A percentile compares a stretch with the other conserved stretches of the same genome.
Evolutionary conservation across 2,797 vertebrate genomes (phyloP).

Genomic region (Nasua narica): DNA sequence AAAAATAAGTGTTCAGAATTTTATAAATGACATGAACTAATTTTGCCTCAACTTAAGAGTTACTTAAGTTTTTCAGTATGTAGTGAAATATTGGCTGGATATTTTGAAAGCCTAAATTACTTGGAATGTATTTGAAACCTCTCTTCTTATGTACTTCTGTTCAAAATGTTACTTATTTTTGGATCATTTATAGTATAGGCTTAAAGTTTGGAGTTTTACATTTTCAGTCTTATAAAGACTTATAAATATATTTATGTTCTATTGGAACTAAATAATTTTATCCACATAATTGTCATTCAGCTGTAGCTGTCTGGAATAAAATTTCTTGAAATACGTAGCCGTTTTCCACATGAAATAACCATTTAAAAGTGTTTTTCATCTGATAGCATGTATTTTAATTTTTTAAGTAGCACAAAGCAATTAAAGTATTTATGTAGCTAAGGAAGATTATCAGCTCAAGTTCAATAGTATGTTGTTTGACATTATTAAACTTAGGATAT

Average conservation of each 20-base stretch:
- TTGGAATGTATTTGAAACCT: slow-evolving; percentile 51
- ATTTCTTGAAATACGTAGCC: slow-evolving; percentile 18
- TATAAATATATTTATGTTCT: slow-evolving; percentile 17
- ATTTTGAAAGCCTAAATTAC: slow-evolving; percentile 41
- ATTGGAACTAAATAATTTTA: slow-evolving; percentile 46
- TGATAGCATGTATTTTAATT: slow-evolving; percentile 30
- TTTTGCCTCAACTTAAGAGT: slow-evolving; percentile 19
- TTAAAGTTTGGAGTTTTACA: slow-evolving; percentile 53
- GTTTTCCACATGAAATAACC: slow-evolving; percentile 32
- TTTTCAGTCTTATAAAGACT: slow-evolving; percentile 6
- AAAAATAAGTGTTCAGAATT: background rate
- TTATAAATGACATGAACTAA: slow-evolving; percentile 20
- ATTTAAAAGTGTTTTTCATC: slow-evolving; percentile 35
- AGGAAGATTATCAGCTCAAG: background rate
- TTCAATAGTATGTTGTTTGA: slow-evolving; percentile 3
- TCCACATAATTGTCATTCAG: slow-evolving; percentile 20
- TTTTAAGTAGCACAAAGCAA: slow-evolving; percentile 30
- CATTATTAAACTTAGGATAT: slow-evolving; percentile 53
- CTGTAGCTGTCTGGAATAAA: slow-evolving; percentile 30
- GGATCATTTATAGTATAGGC: background rate
- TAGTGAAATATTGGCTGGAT: slow-evolving; percentile 29
- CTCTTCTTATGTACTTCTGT: slow-evolving; percentile 7
- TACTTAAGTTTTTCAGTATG: slow-evolving; percentile 17
- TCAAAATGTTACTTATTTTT: slow-evolving; percentile 38
- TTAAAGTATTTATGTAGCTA: background rate